phyloP scores from a whole-genome alignment of 2,113 vertebrate species.

The Psephotus haematonotus region DNA sequence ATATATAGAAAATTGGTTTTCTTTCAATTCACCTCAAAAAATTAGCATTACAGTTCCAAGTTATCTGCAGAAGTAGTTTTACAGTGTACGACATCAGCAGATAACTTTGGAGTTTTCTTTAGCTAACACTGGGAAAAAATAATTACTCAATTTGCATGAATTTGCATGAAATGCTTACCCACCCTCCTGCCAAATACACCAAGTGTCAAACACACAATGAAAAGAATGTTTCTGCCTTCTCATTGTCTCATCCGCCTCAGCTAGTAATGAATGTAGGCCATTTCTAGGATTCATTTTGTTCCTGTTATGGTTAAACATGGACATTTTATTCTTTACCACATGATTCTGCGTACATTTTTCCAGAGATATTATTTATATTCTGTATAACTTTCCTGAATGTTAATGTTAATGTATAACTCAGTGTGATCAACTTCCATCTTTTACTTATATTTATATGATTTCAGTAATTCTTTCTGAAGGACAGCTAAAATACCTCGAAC shows the following conservation, averaged over 20 bases:
- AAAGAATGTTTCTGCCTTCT: neutral
- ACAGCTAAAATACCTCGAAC: neutral
- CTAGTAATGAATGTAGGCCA: neutral
- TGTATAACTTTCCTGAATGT: neutral
- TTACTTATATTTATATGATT: neutral
- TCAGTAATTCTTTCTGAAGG: neutral
- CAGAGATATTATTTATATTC: neutral
- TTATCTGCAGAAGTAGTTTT: neutral
- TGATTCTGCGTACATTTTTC: neutral
- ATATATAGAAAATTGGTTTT: neutral
- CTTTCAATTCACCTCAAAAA: neutral
- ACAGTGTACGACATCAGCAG: neutral
- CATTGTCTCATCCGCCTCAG: neutral
- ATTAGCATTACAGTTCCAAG: neutral
- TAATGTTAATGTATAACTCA: neutral
- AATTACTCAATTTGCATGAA: neutral
- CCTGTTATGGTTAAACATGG: neutral
- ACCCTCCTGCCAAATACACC: rapidly evolving
- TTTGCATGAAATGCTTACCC: neutral
- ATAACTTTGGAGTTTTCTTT: neutral
- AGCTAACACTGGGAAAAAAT: neutral
- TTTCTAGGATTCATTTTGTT: neutral
- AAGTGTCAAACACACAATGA: neutral
- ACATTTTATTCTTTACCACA: neutral
- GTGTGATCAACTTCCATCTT: neutral